A percentile compares a stretch with the other conserved stretches of the same genome.
Conservation (phyloP, 2,113 vertebrate species). For the Paedocypris sp. region DNA sequence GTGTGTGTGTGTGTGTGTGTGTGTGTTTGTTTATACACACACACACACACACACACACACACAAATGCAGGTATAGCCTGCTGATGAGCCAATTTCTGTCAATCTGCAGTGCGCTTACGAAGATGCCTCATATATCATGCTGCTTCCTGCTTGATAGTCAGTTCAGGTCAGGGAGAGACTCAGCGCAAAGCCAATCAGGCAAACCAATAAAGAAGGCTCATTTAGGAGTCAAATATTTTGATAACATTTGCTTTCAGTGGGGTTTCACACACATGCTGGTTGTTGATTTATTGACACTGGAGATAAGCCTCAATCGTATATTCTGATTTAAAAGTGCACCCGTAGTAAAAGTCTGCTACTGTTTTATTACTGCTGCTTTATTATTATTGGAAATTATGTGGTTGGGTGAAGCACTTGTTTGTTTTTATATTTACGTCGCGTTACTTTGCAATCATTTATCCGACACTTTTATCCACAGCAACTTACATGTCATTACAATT, state of each 20-base stretch:
- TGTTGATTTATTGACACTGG: background rate
- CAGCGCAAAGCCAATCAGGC: background rate
- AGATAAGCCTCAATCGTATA: background rate
- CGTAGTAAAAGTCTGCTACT: background rate
- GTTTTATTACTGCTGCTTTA: too few relatives aligned
- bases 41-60: too few relatives aligned
- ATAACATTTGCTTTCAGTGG: background rate
- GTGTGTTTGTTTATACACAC: too few relatives aligned
- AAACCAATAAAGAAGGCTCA: background rate
- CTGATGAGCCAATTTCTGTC: background rate
- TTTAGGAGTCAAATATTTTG: background rate
- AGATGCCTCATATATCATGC: background rate
- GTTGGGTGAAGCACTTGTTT: too few relatives aligned
- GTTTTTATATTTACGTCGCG: too few relatives aligned
- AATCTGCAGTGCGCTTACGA: background rate
- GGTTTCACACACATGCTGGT: background rate
- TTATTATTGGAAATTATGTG: too few relatives aligned
- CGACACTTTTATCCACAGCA: too few relatives aligned
- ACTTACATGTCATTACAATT: too few relatives aligned
- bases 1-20: too few relatives aligned
- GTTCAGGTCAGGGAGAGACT: background rate
- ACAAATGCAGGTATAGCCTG: too few relatives aligned
- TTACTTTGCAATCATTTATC: too few relatives aligned
- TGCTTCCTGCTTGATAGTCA: background rate
- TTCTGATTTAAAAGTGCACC: background rate